Percentiles rank a stretch among this genome's conserved stretches.
phyloP scores from a whole-genome alignment of 2,797 vertebrate genomes.

The Chrosomus eos region DNA sequence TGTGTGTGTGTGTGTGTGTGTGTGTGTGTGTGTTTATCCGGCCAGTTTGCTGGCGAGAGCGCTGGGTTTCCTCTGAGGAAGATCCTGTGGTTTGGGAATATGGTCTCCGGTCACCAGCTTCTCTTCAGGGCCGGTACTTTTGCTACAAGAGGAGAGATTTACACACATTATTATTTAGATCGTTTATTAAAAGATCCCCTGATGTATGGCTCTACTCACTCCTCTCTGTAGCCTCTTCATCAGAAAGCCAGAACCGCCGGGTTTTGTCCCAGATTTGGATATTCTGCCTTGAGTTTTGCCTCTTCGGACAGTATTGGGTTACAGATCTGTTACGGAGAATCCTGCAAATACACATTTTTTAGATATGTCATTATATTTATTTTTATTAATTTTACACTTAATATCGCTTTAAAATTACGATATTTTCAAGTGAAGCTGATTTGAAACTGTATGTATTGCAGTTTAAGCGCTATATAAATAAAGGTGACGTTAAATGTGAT shows the following conservation, averaged over 20 bases:
- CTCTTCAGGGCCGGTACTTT: constrained; percentile 91
- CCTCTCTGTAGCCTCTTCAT: constrained; percentile 96
- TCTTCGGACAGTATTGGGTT: constrained; percentile 87
- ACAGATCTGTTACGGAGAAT: constrained; percentile 86
- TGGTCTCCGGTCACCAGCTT: constrained; percentile 96
- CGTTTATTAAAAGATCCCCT: no score
- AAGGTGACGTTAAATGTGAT: neutral
- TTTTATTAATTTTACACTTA: neutral
- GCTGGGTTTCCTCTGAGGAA: constrained; percentile 91
- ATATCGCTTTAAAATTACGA: neutral
- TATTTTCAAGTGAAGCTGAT: neutral
- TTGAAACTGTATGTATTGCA: no score
- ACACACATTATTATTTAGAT: neutral
- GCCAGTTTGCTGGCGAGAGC: constrained; percentile 96
- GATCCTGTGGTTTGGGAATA: constrained; percentile 94
- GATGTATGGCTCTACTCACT: constrained; percentile 69
- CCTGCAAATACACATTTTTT: constrained; percentile 69
- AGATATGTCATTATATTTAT: constrained; percentile 20
- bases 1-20: constrained; percentile 4
- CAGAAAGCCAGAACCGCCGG: constrained; percentile 92
- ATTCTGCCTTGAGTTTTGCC: constrained; percentile 92
- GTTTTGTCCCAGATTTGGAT: constrained; percentile 87
- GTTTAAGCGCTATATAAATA: no score
- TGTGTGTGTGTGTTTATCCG: constrained; percentile 79
- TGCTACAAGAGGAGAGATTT: constrained; percentile 74